Conservation (phyloP, 1,140 invertebrate genomes). For the Apocrypta bakeri region DNA sequence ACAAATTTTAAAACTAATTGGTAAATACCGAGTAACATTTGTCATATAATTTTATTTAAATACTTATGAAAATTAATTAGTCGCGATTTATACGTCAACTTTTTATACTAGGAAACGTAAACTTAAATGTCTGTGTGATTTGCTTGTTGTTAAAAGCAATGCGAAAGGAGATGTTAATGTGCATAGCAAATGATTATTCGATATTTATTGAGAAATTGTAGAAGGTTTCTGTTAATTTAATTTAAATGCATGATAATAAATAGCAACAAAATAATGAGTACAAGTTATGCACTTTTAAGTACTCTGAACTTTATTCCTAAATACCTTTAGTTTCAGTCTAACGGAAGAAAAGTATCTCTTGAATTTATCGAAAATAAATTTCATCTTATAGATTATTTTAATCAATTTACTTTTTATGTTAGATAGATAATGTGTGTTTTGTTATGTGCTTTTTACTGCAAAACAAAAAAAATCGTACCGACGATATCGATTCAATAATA, state of each 20-base stretch:
- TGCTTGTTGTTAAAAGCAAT: neutral
- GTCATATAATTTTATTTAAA: neutral
- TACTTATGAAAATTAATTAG: neutral
- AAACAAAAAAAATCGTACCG: constrained; percentile 41
- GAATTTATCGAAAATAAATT: neutral
- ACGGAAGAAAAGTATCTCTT: neutral
- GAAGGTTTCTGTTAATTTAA: neutral
- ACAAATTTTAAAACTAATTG: neutral
- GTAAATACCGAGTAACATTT: neutral
- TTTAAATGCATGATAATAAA: neutral
- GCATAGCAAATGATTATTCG: neutral
- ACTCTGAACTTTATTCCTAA: neutral
- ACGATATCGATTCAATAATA: constrained; percentile 40
- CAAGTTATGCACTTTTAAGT: neutral
- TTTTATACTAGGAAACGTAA: neutral
- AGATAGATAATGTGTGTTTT: constrained; percentile 25
- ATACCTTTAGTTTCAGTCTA: constrained; percentile 1
- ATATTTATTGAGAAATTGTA: neutral
- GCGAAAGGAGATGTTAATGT: neutral
- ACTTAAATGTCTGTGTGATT: neutral
- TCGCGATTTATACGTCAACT: neutral
- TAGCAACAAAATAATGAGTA: neutral
- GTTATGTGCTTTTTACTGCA: constrained; percentile 1
- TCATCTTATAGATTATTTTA: neutral
- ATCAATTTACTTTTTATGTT: constrained; percentile 1